Evolutionary conservation across 2,113 vertebrate species (phyloP).

Genomic region (Fulica atra): DNA sequence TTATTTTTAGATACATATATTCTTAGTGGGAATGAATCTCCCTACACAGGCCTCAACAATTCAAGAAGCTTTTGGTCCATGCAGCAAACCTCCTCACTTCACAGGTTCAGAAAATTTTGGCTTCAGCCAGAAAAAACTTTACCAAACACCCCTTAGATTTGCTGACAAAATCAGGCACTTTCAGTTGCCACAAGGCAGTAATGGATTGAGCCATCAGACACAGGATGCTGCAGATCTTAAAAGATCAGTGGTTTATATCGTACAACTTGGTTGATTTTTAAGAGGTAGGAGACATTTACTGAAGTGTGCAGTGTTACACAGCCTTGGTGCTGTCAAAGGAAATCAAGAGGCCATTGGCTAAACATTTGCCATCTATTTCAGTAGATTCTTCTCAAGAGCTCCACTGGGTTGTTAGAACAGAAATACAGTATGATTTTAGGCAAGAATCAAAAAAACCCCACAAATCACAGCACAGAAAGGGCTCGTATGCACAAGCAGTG

Average conservation of each 20-base stretch:
- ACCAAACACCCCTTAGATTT: background rate
- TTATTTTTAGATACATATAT: slow-evolving; percentile 44
- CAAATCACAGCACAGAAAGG: background rate
- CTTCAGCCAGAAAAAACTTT: background rate
- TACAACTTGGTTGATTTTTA: background rate
- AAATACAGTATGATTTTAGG: background rate
- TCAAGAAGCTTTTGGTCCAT: background rate
- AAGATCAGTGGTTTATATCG: background rate
- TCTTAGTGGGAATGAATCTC: background rate
- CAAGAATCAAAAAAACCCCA: background rate
- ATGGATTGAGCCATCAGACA: background rate
- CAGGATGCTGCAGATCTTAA: accelerated
- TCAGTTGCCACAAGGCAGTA: background rate
- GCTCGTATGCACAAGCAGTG: background rate
- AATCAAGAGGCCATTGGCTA: background rate
- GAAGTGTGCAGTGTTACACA: background rate
- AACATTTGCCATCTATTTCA: background rate
- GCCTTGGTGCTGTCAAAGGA: background rate
- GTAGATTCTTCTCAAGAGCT: background rate
- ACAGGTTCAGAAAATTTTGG: background rate
- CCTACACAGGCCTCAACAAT: background rate
- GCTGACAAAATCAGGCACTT: background rate
- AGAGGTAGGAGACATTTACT: background rate
- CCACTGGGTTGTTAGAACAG: background rate
- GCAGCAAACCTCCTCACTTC: background rate